Evolutionary conservation across 2,888 invertebrate species (phyloP).

Genomic region (Acanthopleura granulata): DNA sequence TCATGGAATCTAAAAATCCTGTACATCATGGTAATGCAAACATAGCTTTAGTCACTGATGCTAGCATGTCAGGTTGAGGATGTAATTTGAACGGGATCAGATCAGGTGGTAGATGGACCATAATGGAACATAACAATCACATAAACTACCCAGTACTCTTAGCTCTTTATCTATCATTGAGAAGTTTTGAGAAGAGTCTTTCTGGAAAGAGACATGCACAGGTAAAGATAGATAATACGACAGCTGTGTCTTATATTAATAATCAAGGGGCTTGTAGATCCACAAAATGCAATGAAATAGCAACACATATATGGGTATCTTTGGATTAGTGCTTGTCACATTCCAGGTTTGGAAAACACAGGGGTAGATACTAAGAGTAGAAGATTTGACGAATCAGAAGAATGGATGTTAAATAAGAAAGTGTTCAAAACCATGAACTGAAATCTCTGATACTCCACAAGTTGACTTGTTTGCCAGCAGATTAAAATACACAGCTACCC

Average conservation of each 20-base stretch:
- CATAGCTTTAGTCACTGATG: conserved; percentile 24
- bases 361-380: conserved; percentile 26
- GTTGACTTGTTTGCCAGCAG: conserved; percentile 32
- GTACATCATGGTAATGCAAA: not conserved
- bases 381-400: conserved; percentile 24
- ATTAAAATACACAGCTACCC: conserved; percentile 20
- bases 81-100: conserved; percentile 14
- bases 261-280: too few species aligned
- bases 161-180: conserved; percentile 28
- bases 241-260: conserved; percentile 28
- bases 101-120: conserved; percentile 27
- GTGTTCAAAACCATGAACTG: conserved; percentile 20
- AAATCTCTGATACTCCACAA: conserved; percentile 9
- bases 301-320: conserved; percentile 30
- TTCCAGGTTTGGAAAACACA: conserved; percentile 29
- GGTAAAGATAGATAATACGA: conserved; percentile 27
- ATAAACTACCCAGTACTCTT: conserved; percentile 30
- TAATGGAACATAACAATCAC: conserved; percentile 22
- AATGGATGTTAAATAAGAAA: conserved; percentile 22
- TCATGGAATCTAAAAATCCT: not conserved
- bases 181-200: too few species aligned
- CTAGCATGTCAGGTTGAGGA: conserved; percentile 28
- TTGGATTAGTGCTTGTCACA: conserved; percentile 26
- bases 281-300: conserved; percentile 22
- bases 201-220: not conserved